Percentiles rank a stretch among this genome's conserved stretches.
Evolutionary conservation across 2,113 vertebrate genomes (phyloP).

Genomic region (Ramphastos sulfuratus): DNA sequence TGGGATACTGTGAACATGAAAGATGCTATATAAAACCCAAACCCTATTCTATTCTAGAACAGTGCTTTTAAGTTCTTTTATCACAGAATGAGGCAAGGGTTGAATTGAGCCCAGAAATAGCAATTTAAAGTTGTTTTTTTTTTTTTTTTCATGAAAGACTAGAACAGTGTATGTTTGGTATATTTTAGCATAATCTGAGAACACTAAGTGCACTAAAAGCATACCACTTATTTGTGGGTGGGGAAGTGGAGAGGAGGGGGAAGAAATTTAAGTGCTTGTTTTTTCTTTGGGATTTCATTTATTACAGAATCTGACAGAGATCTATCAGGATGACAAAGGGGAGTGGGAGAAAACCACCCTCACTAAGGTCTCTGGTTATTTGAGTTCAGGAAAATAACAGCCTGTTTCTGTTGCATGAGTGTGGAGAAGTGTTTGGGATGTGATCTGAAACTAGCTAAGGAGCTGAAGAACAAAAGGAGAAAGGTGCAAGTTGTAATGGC

Average conservation of each 20-base stretch:
- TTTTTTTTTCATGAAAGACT: conserved; percentile 58
- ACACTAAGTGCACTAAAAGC: conserved; percentile 67
- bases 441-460: background rate
- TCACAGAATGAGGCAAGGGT: conserved; percentile 68
- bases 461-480: background rate
- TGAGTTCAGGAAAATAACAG: background rate
- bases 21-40: conserved; percentile 54
- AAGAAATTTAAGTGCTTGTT: conserved; percentile 5
- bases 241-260: background rate
- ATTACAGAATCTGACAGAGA: conserved; percentile 3
- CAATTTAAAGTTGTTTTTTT: conserved; percentile 50
- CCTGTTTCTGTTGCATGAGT: background rate
- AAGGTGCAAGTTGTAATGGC: background rate
- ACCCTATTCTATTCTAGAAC: conserved; percentile 66
- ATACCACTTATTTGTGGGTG: conserved; percentile 51
- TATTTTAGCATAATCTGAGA: conserved; percentile 74
- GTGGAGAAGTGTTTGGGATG: background rate
- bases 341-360: background rate
- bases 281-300: background rate
- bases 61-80: conserved; percentile 64
- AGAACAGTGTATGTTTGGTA: conserved; percentile 62
- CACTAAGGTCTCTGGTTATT: background rate
- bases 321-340: background rate
- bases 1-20: conserved; percentile 59
- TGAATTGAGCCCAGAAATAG: conserved; percentile 70